Conservation (phyloP, 2,888 invertebrate genomes). For the Mylabris sibirica region DNA sequence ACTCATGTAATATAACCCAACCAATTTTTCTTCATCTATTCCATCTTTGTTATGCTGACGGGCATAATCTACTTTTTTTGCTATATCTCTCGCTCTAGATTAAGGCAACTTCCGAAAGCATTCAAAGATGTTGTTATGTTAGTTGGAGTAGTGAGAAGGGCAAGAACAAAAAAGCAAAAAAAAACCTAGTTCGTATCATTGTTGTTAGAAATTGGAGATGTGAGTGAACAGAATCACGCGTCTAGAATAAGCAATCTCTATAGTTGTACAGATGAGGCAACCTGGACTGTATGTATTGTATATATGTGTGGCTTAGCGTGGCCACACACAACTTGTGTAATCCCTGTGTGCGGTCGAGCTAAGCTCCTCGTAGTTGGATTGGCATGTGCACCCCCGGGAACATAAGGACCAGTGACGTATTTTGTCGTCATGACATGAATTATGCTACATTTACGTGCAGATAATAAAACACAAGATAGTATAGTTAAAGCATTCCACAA, state of each 20-base stretch:
- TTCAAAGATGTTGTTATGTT: not conserved
- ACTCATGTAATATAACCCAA: not conserved
- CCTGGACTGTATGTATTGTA: constrained; percentile 42
- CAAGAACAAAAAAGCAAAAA: not conserved
- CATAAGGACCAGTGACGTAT: constrained; percentile 38
- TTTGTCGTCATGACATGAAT: constrained; percentile 38
- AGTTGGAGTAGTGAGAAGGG: not conserved
- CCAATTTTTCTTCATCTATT: not conserved
- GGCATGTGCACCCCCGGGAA: constrained; percentile 44
- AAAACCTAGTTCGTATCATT: not conserved
- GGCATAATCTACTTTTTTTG: not conserved
- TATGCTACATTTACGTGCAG: constrained; percentile 32
- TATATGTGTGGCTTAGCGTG: constrained; percentile 40
- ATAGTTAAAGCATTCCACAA: not conserved
- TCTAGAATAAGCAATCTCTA: constrained; percentile 51
- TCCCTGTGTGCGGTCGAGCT: constrained; percentile 45
- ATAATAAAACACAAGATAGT: constrained; percentile 15
- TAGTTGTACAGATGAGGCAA: constrained; percentile 42
- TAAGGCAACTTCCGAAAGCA: not conserved
- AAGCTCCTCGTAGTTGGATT: constrained; percentile 41
- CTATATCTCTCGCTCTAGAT: no score
- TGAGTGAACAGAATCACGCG: constrained; percentile 39
- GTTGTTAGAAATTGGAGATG: not conserved
- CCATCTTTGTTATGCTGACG: not conserved
- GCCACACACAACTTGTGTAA: constrained; percentile 52